Conservation (phyloP, 2,797 vertebrate species). For the Rachycentron canadum region DNA sequence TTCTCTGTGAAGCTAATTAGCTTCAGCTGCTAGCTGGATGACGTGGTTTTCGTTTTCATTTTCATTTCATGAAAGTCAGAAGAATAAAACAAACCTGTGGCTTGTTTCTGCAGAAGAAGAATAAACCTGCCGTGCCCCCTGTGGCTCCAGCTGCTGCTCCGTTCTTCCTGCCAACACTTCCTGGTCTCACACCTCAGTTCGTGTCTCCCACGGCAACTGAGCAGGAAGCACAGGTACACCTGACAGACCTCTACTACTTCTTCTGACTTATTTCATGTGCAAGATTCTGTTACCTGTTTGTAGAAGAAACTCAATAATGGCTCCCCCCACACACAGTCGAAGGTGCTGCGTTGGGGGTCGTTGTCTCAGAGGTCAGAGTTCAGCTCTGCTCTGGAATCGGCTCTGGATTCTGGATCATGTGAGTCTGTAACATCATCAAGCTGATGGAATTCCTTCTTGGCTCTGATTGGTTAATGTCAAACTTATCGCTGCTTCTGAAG, state of each 20-base stretch:
- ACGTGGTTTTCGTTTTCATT: too few species aligned
- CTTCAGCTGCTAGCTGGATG: too few species aligned
- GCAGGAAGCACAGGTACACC: constrained; percentile 52
- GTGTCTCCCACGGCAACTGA: constrained; percentile 49
- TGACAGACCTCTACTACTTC: neutral
- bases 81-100: too few species aligned
- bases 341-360: constrained; percentile 88
- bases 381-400: constrained; percentile 87
- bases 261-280: neutral
- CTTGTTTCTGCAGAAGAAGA: constrained; percentile 86
- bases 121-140: constrained; percentile 92
- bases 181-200: constrained; percentile 92
- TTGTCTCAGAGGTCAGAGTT: constrained; percentile 91
- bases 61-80: too few species aligned
- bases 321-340: constrained; percentile 84
- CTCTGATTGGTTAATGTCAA: too few species aligned
- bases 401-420: constrained; percentile 86
- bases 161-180: constrained; percentile 95
- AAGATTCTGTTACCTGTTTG: neutral
- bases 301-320: neutral
- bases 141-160: constrained; percentile 90
- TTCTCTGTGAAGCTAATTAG: too few species aligned
- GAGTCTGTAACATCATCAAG: constrained; percentile 69
- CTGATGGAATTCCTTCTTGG: too few species aligned
- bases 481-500: too few species aligned